Base-by-base conservation (phyloP, 2,797 vertebrate genomes). In the Pristis pectinata region DNA sequence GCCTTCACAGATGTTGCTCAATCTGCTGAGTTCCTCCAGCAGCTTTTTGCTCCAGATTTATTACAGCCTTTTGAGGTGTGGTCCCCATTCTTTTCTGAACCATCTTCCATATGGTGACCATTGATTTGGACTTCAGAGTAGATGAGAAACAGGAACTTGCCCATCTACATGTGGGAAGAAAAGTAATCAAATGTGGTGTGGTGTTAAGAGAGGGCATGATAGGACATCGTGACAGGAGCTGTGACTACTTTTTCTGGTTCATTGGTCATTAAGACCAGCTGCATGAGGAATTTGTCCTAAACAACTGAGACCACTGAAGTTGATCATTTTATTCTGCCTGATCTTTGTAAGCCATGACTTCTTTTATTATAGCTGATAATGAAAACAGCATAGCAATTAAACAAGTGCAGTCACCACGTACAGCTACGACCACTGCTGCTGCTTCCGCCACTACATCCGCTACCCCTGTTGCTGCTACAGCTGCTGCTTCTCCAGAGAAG, bases 351-450 rank as follows among this genome's bases (percentile, higher is more conserved):
- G 61, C 59, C 59, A 41, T 37, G 22, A 41, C 17, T 41, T 91
- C 56, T 89, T 59, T 97, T 93, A 95, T 96, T 67, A 0, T 96
- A 99, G 99, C 99, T 77, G 99, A 99, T 97, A 99, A 98, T 44
- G 99, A 99, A 96, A 99, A 99, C 97, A 98, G 98, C 96, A 97
- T 98, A 89, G 97, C 98, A 96, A 98, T 98, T 95, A 98, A 97
- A 96, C 98, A 99, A 96, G 97, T 98, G 94, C 98, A 99, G 95
- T 97, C 98, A 5, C 98, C 98, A 91, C 98, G 98, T 37, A 96
- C 98, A 0, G 96, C 98, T 9, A 97, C 97, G 95, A 99, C 99
- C 95, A 98, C 92, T 56, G 49, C 92, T 13, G 49, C 92, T 53
- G 49, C 92, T 53, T 37, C 91, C 98, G 95, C 97, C 97, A 95